Conservation (phyloP, 2,888 invertebrate species). For the Sympetrum striolatum region DNA sequence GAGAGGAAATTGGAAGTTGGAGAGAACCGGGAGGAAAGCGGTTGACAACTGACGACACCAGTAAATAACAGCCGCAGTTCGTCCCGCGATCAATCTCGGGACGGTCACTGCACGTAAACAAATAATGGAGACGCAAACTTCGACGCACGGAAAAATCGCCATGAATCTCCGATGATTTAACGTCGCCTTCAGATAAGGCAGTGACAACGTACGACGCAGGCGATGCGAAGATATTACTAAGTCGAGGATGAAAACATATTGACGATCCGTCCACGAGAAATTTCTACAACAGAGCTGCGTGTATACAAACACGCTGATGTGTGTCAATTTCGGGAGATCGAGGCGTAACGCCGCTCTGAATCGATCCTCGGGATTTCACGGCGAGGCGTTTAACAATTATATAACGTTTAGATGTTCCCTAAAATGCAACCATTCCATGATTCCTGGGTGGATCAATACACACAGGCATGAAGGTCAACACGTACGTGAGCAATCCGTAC, state of each 20-base stretch:
- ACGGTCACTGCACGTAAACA: too few relatives aligned
- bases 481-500: conserved; percentile 14
- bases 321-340: too few relatives aligned
- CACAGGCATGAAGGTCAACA: conserved; percentile 41
- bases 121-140: background rate
- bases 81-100: too few relatives aligned
- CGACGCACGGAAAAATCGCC: background rate
- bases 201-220: too few relatives aligned
- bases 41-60: too few relatives aligned
- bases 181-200: too few relatives aligned
- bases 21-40: background rate
- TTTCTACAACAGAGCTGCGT: background rate
- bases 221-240: too few relatives aligned
- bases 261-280: background rate
- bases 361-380: background rate
- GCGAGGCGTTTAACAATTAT: background rate
- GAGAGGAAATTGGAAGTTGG: background rate
- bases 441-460: conserved; percentile 33
- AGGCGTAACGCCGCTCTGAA: too few relatives aligned
- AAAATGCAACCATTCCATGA: conserved; percentile 37
- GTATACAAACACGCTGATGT: background rate
- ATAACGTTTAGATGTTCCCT: background rate
- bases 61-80: too few relatives aligned
- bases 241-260: too few relatives aligned
- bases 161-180: too few relatives aligned